These are phyloP conservation scores for Imbricaverruca yamaguchii DNA, from an alignment of 2,888 invertebrate genomes.

Conservation along the genomic window DNA sequence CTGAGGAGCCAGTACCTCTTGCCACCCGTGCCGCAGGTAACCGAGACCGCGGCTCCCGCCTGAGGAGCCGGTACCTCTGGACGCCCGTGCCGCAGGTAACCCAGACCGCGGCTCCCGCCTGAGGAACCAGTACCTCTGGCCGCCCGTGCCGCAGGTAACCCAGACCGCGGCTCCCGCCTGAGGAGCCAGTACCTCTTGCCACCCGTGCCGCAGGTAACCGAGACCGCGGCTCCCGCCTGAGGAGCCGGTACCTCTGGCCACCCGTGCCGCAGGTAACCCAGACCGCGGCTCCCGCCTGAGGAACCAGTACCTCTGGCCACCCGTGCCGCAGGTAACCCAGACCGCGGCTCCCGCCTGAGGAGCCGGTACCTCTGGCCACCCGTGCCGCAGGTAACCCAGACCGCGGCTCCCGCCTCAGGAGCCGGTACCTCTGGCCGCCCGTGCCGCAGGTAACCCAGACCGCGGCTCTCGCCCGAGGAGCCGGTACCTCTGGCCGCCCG, in stretches of 20 bases:
- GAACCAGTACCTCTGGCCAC: background rate
- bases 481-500: background rate
- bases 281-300: background rate
- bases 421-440: background rate
- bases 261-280: background rate
- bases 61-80: background rate
- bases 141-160: background rate
- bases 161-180: background rate
- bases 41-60: background rate
- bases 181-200: background rate
- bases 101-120: background rate
- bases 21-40: background rate
- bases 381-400: background rate
- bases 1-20: background rate
- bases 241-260: background rate
- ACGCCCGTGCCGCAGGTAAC: background rate
- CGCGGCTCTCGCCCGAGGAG: background rate
- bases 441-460: background rate
- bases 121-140: background rate
- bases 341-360: background rate
- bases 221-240: background rate
- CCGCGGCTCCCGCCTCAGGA: background rate
- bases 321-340: background rate
- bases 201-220: background rate
- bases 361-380: background rate